A percentile compares a stretch with the other conserved stretches of the same genome.
Evolutionary conservation across 2,888 invertebrate genomes (phyloP).

Genomic region (Stenchaetothrips biformis): DNA sequence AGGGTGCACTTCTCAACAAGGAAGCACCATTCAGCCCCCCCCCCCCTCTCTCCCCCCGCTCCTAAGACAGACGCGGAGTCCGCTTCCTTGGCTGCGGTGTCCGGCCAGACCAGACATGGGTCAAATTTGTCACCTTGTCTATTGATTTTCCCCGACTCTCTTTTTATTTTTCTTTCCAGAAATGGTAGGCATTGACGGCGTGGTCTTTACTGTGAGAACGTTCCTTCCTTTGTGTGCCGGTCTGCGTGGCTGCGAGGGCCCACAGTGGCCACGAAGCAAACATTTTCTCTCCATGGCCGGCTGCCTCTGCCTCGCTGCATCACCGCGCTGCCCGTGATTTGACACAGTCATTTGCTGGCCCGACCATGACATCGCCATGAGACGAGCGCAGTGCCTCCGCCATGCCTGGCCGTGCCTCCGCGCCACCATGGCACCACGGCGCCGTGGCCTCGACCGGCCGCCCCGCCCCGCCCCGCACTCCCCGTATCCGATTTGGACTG

Average conservation of each 20-base stretch:
- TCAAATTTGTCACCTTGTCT: too few relatives aligned
- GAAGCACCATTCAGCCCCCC: conserved; percentile 1
- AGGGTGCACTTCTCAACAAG: conserved; percentile 22
- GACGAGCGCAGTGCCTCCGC: background rate
- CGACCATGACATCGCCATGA: conserved; percentile 18
- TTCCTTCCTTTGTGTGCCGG: too few relatives aligned
- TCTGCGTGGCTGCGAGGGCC: background rate
- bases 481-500: background rate
- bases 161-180: too few relatives aligned
- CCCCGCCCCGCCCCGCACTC: background rate
- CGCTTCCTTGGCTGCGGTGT: too few relatives aligned
- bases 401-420: background rate
- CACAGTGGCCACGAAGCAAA: conserved; percentile 5
- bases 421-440: background rate
- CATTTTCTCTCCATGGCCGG: conserved; percentile 15
- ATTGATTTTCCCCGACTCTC: too few relatives aligned
- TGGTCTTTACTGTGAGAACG: too few relatives aligned
- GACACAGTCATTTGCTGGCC: conserved; percentile 9
- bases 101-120: too few relatives aligned
- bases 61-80: too few relatives aligned
- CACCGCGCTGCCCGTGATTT: background rate
- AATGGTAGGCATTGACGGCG: too few relatives aligned
- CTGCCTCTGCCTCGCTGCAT: background rate
- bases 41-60: too few relatives aligned
- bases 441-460: background rate